Conservation (phyloP, 2,113 vertebrate genomes). For the Phalacrocorax pelagicus region DNA sequence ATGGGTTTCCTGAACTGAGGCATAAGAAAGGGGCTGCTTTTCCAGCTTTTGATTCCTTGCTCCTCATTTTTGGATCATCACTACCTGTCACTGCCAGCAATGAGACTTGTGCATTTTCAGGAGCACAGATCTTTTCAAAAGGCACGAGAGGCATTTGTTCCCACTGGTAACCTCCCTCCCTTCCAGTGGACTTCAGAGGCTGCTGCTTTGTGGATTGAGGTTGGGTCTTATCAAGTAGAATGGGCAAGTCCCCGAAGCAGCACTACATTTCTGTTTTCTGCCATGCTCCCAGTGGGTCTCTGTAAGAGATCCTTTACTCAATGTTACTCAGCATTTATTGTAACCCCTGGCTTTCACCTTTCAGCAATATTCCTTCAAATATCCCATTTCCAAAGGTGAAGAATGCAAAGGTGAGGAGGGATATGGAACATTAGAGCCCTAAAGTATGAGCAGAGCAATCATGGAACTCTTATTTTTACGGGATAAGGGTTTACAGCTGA, state of each 20-base stretch:
- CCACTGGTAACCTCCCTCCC: neutral
- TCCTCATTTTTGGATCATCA: neutral
- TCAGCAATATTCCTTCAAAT: neutral
- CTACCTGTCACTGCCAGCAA: neutral
- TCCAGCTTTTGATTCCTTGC: neutral
- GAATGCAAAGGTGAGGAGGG: neutral
- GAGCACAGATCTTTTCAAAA: neutral
- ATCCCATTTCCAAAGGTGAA: neutral
- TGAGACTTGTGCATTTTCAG: neutral
- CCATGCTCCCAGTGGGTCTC: neutral
- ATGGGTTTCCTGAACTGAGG: neutral
- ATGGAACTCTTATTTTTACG: neutral
- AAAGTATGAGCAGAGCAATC: neutral
- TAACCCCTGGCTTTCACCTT: neutral
- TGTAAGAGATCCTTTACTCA: neutral
- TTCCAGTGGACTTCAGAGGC: neutral
- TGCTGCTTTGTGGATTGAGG: neutral
- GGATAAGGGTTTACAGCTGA: neutral
- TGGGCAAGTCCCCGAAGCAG: neutral
- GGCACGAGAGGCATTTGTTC: accelerated
- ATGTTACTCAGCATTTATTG: neutral
- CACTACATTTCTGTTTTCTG: neutral
- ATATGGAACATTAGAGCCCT: neutral
- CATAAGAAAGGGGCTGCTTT: neutral
- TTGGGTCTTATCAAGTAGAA: neutral